phyloP scores from a whole-genome alignment of 2,888 invertebrate species.

The Ophonus ardosiacus region DNA sequence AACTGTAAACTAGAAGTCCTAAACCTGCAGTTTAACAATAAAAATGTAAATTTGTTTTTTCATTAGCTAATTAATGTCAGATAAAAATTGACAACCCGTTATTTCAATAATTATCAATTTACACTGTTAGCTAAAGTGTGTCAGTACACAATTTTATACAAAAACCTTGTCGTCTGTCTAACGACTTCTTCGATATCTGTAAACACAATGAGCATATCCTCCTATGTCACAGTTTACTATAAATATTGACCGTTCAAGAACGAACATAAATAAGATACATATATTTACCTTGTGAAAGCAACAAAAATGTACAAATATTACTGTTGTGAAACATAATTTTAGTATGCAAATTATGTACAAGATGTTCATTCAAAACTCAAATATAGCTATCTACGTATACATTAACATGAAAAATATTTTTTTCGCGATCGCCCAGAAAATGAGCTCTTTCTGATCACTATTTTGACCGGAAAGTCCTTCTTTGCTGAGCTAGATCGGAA shows the following conservation, averaged over 20 bases:
- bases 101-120: slow-evolving; percentile 41
- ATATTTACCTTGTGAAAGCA: background rate
- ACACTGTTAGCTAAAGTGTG: slow-evolving; percentile 1
- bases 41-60: background rate
- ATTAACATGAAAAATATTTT: no score
- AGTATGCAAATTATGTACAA: no score
- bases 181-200: slow-evolving; percentile 22
- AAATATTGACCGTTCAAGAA: slow-evolving; percentile 10
- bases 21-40: no score
- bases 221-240: background rate
- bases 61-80: slow-evolving; percentile 46
- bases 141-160: slow-evolving; percentile 29
- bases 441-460: no score
- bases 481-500: no score
- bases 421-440: no score
- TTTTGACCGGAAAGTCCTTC: no score
- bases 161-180: slow-evolving; percentile 30
- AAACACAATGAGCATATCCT: background rate
- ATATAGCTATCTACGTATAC: no score
- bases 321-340: no score
- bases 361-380: no score
- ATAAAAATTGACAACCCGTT: slow-evolving; percentile 44
- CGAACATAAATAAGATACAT: background rate
- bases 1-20: no score
- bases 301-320: no score